Conservation (phyloP, 1,140 invertebrate species). For the Drosophila athabasca region DNA sequence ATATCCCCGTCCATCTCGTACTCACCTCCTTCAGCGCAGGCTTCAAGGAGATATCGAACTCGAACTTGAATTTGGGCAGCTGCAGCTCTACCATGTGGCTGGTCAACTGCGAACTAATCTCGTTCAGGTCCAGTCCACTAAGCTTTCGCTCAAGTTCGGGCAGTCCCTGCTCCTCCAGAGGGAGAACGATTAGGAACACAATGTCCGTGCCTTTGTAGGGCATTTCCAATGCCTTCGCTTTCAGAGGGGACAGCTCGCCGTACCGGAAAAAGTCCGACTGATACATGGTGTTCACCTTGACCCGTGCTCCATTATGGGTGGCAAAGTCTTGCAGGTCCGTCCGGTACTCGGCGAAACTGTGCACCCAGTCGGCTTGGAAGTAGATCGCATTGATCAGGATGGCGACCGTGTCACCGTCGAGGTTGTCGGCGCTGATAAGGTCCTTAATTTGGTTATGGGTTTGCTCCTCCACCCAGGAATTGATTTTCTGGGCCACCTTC, state of each 20-base stretch:
- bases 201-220: constrained; percentile 84
- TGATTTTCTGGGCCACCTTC: constrained; percentile 84
- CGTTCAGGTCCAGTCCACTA: constrained; percentile 59
- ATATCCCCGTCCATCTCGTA: neutral
- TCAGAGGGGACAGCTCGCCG: constrained; percentile 45
- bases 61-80: constrained; percentile 87
- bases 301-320: constrained; percentile 31
- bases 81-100: constrained; percentile 83
- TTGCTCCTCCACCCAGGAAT: constrained; percentile 85
- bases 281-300: constrained; percentile 84
- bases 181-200: constrained; percentile 86
- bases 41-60: constrained; percentile 85
- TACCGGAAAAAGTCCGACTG: constrained; percentile 71
- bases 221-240: constrained; percentile 57
- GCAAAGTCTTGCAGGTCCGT: constrained; percentile 43
- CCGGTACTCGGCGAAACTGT: constrained; percentile 47
- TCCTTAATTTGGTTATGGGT: constrained; percentile 86
- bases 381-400: constrained; percentile 88
- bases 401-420: constrained; percentile 77
- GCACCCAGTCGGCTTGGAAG: constrained; percentile 84
- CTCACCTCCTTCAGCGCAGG: constrained; percentile 84
- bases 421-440: constrained; percentile 82
- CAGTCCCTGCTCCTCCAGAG: constrained; percentile 84
- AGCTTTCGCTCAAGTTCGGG: constrained; percentile 84
- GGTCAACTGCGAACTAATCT: constrained; percentile 63